Evolutionary conservation across 1,140 invertebrate species (phyloP).

Genomic region (Bombus affinis): DNA sequence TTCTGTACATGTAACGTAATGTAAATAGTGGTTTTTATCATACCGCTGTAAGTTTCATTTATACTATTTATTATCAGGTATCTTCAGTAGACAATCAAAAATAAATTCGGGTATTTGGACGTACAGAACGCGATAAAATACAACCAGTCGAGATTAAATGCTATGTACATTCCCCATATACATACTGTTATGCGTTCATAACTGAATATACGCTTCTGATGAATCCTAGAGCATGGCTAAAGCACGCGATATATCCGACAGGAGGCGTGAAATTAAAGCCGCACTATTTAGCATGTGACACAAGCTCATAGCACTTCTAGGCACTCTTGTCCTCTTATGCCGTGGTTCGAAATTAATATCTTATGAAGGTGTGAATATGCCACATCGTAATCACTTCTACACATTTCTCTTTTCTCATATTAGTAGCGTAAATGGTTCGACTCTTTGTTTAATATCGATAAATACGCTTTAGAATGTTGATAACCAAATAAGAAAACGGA

Average conservation of each 20-base stretch:
- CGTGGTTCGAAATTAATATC: background rate
- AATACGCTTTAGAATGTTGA: too few species aligned
- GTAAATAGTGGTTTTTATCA: background rate
- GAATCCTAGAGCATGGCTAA: background rate
- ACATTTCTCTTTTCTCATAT: too few species aligned
- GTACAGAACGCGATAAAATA: background rate
- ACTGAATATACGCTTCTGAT: slow-evolving; percentile 4
- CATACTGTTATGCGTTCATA: background rate
- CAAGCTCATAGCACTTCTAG: too few species aligned
- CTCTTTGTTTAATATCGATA: too few species aligned
- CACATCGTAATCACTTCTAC: too few species aligned
- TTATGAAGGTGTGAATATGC: background rate
- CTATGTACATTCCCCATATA: background rate
- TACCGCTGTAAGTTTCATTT: too few species aligned
- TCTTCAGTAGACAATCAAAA: background rate
- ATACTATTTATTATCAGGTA: background rate
- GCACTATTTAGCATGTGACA: background rate
- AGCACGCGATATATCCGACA: background rate
- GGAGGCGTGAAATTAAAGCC: slow-evolving; percentile 18
- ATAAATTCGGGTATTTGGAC: background rate
- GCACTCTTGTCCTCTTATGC: background rate
- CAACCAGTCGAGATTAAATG: slow-evolving; percentile 7
- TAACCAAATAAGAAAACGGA: too few species aligned
- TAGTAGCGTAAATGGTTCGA: too few species aligned
- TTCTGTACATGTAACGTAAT: background rate